Base-by-base conservation (phyloP, 2,888 invertebrate species). In the Drosophila greeni region DNA sequence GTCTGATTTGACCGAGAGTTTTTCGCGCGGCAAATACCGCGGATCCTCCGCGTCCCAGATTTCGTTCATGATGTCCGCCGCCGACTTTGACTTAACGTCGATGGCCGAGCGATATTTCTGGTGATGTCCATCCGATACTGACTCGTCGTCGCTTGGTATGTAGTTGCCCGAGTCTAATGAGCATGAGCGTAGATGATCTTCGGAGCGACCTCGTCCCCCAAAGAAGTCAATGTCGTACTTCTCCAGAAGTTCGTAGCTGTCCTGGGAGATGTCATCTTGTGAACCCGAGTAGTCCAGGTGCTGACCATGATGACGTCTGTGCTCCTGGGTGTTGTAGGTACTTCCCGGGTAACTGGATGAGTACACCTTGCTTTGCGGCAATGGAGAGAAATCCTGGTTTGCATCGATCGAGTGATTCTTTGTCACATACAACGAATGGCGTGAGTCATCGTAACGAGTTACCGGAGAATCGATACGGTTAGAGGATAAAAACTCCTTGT, bases 321-420 rank as follows among this genome's bases (percentile, higher is more conserved):
- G 77, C 42, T 88, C 87, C 43, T 88, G 87, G 26, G 90, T 89
- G 81, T 92, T 94, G 65, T 91, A 92, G 5, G 92, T 92, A 53
- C 94, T 95, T 59, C 95, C 95, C 23, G 96, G 96, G 88, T 95
- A 96, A 87, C 95, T 95, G 71, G 95, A 95, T 23, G 95, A 95
- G 89, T 95, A 95, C 6, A 95, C 92, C 87, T 95, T 94, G 52
- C 92, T 91, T 76, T 93, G 91, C 1, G 91, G 90, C 54, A 92
- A 87, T 67, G 91, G 89, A 0, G 85, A 86, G 69, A 91, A 92
- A 85, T 93, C 93, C 85, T 93, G 92, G 82, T 92, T 92, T 8
- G 91, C 90, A 85, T 94, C 94, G 65, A 93, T 90, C 8, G 93
- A 93, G 81, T 91, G 91, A 76, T 89, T 89, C 53, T 91, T 91